These are phyloP conservation scores for Manis pentadactyla DNA, from an alignment of 2,797 vertebrate species.

Conservation along the genomic window DNA sequence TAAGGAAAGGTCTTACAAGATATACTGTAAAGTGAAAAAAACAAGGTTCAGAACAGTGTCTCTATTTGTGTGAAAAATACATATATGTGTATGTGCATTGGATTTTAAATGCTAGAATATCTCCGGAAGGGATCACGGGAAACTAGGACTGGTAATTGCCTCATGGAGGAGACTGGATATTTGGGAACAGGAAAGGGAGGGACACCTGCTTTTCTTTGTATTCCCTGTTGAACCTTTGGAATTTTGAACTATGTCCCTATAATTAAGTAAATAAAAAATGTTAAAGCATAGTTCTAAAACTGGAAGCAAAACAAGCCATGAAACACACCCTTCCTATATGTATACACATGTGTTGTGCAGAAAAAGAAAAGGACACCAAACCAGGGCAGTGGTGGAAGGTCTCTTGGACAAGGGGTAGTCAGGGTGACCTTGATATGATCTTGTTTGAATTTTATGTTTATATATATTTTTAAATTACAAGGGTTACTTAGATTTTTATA, in stretches of 20 bases:
- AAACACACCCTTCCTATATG: background rate
- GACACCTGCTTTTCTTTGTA: background rate
- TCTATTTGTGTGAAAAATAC: slow-evolving; percentile 16
- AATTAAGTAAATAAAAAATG: background rate
- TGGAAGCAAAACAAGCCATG: slow-evolving; percentile 36
- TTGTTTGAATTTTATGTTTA: slow-evolving; percentile 21
- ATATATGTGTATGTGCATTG: background rate
- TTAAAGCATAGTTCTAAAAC: slow-evolving; percentile 9
- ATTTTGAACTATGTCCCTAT: slow-evolving; percentile 10
- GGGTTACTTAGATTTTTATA: background rate
- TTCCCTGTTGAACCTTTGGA: background rate
- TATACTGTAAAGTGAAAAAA: background rate
- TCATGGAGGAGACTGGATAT: background rate
- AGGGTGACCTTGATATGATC: background rate
- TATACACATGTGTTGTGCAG: background rate
- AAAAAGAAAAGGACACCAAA: background rate
- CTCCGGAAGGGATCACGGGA: background rate
- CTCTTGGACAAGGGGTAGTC: background rate
- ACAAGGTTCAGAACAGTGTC: background rate
- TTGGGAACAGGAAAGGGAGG: background rate
- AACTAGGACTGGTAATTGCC: background rate
- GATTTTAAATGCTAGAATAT: background rate
- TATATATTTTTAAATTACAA: background rate
- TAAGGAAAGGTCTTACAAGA: background rate
- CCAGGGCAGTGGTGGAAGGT: background rate